Conservation (phyloP, 2,888 invertebrate species). For the Atrina japonica region DNA sequence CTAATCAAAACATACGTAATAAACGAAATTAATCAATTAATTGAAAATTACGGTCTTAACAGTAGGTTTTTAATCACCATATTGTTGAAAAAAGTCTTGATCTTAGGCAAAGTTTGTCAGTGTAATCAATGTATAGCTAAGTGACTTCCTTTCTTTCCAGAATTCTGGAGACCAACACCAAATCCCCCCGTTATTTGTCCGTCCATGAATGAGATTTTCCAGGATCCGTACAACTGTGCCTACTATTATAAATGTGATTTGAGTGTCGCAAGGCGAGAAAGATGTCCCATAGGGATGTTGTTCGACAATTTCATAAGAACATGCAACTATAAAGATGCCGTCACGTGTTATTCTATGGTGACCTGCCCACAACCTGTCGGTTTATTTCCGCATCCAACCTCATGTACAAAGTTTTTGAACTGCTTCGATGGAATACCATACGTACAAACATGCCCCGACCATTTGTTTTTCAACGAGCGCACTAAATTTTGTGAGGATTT, state of each 20-base stretch:
- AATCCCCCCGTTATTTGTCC: slow-evolving; percentile 68
- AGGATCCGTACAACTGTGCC: slow-evolving; percentile 64
- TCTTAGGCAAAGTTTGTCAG: not conserved
- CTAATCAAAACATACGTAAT: no score
- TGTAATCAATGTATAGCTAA: not conserved
- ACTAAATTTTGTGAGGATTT: slow-evolving; percentile 79
- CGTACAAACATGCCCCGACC: slow-evolving; percentile 54
- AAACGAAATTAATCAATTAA: no score
- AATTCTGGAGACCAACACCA: slow-evolving; percentile 52
- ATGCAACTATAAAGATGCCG: slow-evolving; percentile 62
- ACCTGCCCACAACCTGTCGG: slow-evolving; percentile 54
- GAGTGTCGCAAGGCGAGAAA: slow-evolving; percentile 53
- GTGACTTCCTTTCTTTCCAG: slow-evolving; percentile 47
- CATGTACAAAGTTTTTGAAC: slow-evolving; percentile 59
- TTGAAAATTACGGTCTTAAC: no score
- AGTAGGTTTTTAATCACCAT: no score
- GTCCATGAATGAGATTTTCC: slow-evolving; percentile 62
- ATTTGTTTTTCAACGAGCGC: slow-evolving; percentile 51
- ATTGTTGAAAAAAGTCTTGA: no score
- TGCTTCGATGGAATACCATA: slow-evolving; percentile 63
- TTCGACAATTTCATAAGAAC: slow-evolving; percentile 59
- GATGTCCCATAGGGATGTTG: slow-evolving; percentile 56
- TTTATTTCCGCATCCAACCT: slow-evolving; percentile 58
- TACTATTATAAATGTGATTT: slow-evolving; percentile 61
- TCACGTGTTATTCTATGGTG: slow-evolving; percentile 60